Evolutionary conservation across 2,888 invertebrate species (phyloP).

Genomic region (Thera britannica): DNA sequence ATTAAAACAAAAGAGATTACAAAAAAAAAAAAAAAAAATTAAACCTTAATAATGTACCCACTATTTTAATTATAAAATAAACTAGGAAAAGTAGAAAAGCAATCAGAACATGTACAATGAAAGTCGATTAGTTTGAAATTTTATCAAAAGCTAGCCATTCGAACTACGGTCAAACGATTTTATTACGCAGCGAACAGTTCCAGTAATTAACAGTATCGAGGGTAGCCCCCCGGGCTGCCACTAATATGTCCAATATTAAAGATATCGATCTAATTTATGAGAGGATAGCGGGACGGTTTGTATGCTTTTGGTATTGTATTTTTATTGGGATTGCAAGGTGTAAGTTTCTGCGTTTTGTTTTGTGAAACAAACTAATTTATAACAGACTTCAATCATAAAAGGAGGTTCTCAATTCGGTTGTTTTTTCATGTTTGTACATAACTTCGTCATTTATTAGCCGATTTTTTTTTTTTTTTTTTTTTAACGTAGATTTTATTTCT

Average conservation of each 20-base stretch:
- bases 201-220: slow-evolving; percentile 24
- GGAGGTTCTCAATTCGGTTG: too few relatives aligned
- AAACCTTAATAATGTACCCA: too few relatives aligned
- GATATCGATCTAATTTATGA: slow-evolving; percentile 30
- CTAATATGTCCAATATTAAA: slow-evolving; percentile 29
- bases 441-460: too few relatives aligned
- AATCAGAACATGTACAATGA: neutral
- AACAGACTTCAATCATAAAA: too few relatives aligned
- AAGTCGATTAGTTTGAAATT: slow-evolving; percentile 14
- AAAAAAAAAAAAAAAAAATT: too few relatives aligned
- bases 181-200: slow-evolving; percentile 21
- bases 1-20: too few relatives aligned
- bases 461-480: too few relatives aligned
- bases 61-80: neutral
- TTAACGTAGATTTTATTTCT: too few relatives aligned
- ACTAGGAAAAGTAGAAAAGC: neutral
- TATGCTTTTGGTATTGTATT: slow-evolving; percentile 7
- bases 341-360: neutral
- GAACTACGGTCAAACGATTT: slow-evolving; percentile 22
- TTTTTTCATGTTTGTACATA: too few relatives aligned
- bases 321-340: slow-evolving; percentile 3
- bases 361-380: too few relatives aligned
- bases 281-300: slow-evolving; percentile 8
- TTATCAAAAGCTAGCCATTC: slow-evolving; percentile 17
- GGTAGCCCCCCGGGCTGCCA: slow-evolving; percentile 15